These are phyloP conservation scores for Molossus alvarezi DNA, from an alignment of 2,797 vertebrate species.

Conservation along the genomic window DNA sequence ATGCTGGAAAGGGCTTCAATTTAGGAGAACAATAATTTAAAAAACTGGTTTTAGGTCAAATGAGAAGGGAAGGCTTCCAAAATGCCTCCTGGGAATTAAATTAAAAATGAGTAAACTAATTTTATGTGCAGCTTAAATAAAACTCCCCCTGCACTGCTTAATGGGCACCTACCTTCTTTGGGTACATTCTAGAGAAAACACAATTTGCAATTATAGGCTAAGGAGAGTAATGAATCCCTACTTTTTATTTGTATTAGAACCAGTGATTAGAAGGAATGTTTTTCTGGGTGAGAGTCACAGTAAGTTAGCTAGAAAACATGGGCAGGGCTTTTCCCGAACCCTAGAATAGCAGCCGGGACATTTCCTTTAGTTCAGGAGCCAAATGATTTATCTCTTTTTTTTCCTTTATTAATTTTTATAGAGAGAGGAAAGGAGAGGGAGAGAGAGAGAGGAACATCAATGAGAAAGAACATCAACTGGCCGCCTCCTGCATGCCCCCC, in stretches of 20 bases:
- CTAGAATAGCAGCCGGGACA: neutral
- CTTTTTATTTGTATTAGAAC: slow-evolving; percentile 82
- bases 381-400: neutral
- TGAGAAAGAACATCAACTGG: too few relatives aligned
- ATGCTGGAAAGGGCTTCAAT: slow-evolving; percentile 81
- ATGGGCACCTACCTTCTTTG: slow-evolving; percentile 82
- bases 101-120: slow-evolving; percentile 87
- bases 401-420: too few relatives aligned
- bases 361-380: slow-evolving; percentile 1
- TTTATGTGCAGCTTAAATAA: slow-evolving; percentile 86
- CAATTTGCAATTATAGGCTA: slow-evolving; percentile 84
- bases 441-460: too few relatives aligned
- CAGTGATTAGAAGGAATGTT: slow-evolving; percentile 75
- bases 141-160: slow-evolving; percentile 83
- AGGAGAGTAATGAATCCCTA: slow-evolving; percentile 86
- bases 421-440: too few relatives aligned
- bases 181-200: slow-evolving; percentile 82
- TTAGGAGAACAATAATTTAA: slow-evolving; percentile 83
- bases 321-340: slow-evolving; percentile 1
- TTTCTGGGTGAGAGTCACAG: slow-evolving; percentile 48
- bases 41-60: slow-evolving; percentile 86
- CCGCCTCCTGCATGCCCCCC: too few relatives aligned
- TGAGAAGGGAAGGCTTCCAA: slow-evolving; percentile 83
- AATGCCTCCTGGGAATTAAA: slow-evolving; percentile 85
- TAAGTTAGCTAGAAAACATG: slow-evolving; percentile 35